These are phyloP conservation scores for Acromyrmex charruanus DNA, from an alignment of 1,140 invertebrate species.

Conservation along the genomic window DNA sequence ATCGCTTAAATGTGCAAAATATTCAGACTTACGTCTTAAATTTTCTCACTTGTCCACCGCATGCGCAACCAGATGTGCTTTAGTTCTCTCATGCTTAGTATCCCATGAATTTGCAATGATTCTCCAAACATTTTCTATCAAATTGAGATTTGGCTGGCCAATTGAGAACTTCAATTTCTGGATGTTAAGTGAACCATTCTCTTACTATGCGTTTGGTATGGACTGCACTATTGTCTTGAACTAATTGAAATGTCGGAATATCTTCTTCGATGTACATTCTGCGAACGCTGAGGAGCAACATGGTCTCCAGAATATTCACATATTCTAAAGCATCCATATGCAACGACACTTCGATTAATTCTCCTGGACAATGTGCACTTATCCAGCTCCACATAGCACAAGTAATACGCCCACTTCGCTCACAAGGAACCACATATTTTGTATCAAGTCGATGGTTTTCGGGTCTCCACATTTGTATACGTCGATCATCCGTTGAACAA, in stretches of 20 bases:
- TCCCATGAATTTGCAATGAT: slow-evolving; percentile 1
- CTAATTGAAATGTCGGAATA: slow-evolving; percentile 21
- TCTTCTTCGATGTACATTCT: neutral
- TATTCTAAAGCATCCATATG: no score
- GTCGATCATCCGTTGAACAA: no score
- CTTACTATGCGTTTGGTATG: neutral
- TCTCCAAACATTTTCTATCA: slow-evolving; percentile 19
- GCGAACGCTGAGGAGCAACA: neutral
- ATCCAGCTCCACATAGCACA: no score
- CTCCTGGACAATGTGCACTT: no score
- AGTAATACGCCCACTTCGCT: no score
- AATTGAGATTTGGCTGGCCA: slow-evolving; percentile 2
- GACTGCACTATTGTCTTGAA: neutral
- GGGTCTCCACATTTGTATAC: no score
- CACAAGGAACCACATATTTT: no score
- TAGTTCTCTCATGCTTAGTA: neutral
- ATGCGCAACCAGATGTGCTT: neutral
- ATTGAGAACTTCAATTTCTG: neutral
- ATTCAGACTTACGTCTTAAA: neutral
- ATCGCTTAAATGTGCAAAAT: neutral
- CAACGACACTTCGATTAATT: no score
- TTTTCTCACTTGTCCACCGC: neutral
- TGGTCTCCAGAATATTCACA: no score
- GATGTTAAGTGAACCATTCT: neutral
- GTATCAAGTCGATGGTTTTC: no score